phyloP scores from a whole-genome alignment of 2,113 vertebrate genomes.

The Anhinga rufa region DNA sequence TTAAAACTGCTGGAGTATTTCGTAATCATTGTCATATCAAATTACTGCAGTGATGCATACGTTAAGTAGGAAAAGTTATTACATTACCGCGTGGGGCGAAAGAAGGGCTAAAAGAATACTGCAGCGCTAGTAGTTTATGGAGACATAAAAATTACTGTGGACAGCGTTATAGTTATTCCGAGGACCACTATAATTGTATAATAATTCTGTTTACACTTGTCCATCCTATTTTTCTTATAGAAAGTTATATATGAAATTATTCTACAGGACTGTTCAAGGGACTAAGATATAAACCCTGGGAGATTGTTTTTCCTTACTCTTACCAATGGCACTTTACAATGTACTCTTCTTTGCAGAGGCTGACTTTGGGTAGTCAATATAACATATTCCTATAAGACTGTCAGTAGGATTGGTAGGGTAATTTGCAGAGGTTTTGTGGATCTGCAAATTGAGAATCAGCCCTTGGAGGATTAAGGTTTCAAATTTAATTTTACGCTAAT shows the following conservation, averaged over 20 bases:
- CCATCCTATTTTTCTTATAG: conserved; percentile 31
- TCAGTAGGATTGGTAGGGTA: conserved; percentile 44
- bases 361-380: conserved; percentile 43
- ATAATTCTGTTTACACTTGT: conserved; percentile 61
- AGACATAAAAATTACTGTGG: conserved; percentile 37
- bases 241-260: conserved; percentile 21
- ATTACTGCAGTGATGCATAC: background rate
- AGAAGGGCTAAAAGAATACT: background rate
- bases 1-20: conserved; percentile 58
- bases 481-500: conserved; percentile 62
- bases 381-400: conserved; percentile 47
- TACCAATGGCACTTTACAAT: background rate
- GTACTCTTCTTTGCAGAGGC: background rate
- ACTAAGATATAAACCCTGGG: background rate
- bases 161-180: conserved; percentile 25
- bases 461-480: conserved; percentile 55
- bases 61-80: background rate
- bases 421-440: conserved; percentile 58
- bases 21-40: conserved; percentile 33
- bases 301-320: conserved; percentile 13
- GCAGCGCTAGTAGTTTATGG: conserved; percentile 1
- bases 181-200: conserved; percentile 41
- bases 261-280: background rate
- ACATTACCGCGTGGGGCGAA: background rate
- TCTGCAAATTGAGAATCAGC: conserved; percentile 55